Conservation (phyloP, 1,140 invertebrate species). For the Bradysia coprophila region DNA sequence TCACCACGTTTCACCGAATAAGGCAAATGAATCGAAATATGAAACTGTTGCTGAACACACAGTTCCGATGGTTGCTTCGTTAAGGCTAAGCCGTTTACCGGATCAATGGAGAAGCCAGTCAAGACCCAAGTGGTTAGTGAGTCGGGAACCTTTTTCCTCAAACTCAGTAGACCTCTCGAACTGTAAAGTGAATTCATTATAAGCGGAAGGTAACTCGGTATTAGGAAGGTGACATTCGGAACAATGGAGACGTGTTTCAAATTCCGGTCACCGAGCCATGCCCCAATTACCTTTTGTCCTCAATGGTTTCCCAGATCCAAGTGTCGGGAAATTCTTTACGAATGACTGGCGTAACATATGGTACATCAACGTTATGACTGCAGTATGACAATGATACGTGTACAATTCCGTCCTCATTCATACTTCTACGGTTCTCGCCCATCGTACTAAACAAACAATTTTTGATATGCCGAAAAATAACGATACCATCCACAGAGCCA, state of each 20-base stretch:
- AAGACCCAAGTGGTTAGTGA: conserved; percentile 87
- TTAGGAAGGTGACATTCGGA: background rate
- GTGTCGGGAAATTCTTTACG: conserved; percentile 5
- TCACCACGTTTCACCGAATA: conserved; percentile 65
- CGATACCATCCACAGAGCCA: no score
- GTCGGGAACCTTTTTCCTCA: conserved; percentile 45
- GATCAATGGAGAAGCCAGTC: conserved; percentile 80
- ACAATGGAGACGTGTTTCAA: background rate
- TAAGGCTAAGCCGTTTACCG: conserved; percentile 66
- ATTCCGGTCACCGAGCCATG: background rate
- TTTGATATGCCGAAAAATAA: no score
- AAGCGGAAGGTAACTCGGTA: background rate
- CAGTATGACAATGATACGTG: no score
- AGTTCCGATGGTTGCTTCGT: conserved; percentile 52
- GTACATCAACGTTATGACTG: background rate
- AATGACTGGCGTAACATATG: background rate
- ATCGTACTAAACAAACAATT: no score
- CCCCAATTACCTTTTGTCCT: conserved; percentile 10
- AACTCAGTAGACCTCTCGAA: conserved; percentile 14
- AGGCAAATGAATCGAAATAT: conserved; percentile 59
- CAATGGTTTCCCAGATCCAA: conserved; percentile 3
- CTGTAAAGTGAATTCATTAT: conserved; percentile 3
- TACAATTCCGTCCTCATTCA: no score
- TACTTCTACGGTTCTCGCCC: no score
- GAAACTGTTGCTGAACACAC: conserved; percentile 75